Base-by-base conservation (phyloP, 2,888 invertebrate genomes). In the Acleris sparsana region DNA sequence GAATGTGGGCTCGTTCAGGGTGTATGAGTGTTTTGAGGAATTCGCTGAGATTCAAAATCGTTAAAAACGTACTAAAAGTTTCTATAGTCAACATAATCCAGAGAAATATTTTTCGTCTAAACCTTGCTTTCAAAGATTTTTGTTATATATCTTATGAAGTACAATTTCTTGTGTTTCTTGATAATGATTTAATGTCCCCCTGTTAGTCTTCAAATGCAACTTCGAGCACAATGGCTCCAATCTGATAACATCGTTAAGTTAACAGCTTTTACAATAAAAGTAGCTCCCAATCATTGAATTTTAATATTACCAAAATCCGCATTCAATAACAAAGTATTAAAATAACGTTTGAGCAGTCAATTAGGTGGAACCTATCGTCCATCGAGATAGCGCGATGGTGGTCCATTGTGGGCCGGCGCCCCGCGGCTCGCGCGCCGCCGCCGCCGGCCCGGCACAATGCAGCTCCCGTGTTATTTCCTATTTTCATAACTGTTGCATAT, bases 351-450 rank as follows among this genome's bases (percentile, higher is more conserved):
- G 89, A 91, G 90, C 80, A 90, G 86, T 92, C 92, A 92, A 92
- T 92, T 91, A 89, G 87, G 91, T 90, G 89, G 86, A 87, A 86
- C 83, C 85, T 88, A 89, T 88, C 87, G 90, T 84, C 87, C 88
- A 89, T 90, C 90, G 87, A 87, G 90, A 91, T 90, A 91, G 83
- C 86, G 79, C 84, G 73, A 92, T 92, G 90, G 92, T 88, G 92
- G 92, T 84, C 87, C 89, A 92, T 92, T 92, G 92, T 92, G 80
- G 83, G 67, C 65, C 70, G 86, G 77, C 84, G 73, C 87, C 84
- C 84, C 82, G 89, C 70, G 80, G 88, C 80, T 84, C 76, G 73
- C 74, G 76, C 77, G 74, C 81, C 81, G 81, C 84, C 81, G 81
- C 84, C 84, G 79, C 74, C 80, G 76, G 73, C 74, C 63, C 74